Evolutionary conservation across 1,140 invertebrate species (phyloP).

Genomic region (Streblospio benedicti): DNA sequence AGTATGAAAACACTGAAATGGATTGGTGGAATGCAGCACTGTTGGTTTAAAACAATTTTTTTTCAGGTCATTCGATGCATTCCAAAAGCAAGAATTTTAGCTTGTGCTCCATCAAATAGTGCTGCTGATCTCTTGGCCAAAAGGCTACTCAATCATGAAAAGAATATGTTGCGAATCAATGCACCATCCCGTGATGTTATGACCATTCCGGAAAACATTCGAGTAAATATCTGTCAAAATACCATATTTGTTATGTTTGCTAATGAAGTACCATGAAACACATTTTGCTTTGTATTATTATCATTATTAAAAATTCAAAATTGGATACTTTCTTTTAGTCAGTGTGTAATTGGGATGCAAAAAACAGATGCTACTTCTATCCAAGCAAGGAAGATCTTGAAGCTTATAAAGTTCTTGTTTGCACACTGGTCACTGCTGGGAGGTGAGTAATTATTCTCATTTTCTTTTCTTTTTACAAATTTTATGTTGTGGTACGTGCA

Average conservation of each 20-base stretch:
- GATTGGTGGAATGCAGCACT: no score
- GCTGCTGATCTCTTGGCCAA: constrained; percentile 62
- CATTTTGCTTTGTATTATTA: background rate
- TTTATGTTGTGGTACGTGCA: background rate
- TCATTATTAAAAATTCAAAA: no score
- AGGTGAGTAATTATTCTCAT: constrained; percentile 28
- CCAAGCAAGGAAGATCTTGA: constrained; percentile 25
- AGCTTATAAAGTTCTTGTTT: constrained; percentile 29
- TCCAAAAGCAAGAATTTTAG: constrained; percentile 59
- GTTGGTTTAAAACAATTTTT: constrained; percentile 50
- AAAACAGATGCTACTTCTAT: constrained; percentile 21
- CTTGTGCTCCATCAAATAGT: constrained; percentile 79
- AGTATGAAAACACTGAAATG: no score
- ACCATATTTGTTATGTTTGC: background rate
- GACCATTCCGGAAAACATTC: constrained; percentile 25
- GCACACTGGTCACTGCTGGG: constrained; percentile 32
- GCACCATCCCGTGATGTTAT: constrained; percentile 26
- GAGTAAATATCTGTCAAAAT: constrained; percentile 19
- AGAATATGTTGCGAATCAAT: constrained; percentile 30
- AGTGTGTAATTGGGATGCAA: constrained; percentile 26
- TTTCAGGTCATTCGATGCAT: constrained; percentile 63
- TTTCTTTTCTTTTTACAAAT: no score
- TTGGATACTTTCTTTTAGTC: no score
- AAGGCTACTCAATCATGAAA: constrained; percentile 22
- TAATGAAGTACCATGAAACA: background rate